Evolutionary conservation across 2,888 invertebrate genomes (phyloP), one percentile per base, ranked within the genome.

Genomic region (Nasonovia ribisnigri): DNA sequence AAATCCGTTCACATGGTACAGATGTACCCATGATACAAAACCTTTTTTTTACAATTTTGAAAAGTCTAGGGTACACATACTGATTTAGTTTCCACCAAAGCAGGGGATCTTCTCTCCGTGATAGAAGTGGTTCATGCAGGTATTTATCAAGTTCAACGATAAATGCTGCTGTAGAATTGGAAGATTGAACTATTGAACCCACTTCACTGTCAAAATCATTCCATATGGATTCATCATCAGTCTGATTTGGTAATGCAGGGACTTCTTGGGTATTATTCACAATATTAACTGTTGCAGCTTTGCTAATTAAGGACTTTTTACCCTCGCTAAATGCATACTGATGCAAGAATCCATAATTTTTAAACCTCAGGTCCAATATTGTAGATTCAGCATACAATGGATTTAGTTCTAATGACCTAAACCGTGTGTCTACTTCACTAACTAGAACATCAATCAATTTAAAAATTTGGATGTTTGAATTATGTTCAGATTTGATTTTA

Each of bases 1-100:
- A n/a, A n/a, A n/a, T n/a, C n/a, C n/a, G n/a, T n/a, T n/a, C 95
- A 84, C 95, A 95, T 6, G 95, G 95, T 26, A 95, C 95, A 10
- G 95, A 95, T 46, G 95, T 95, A 16, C 95, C 95, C 88, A 95
- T 86, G 67, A 94, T 94, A 86, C 95, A 95, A 90, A 95, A 95
- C 88, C 94, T 91, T 92, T 94, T 94, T 93, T 94, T 94, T 87
- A 94, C 94, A 20, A 95, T 51, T 84, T 95, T 93, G 84, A 84
- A 94, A 46, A 95, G 94, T 90, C 94, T 91, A 42, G 95, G 95
- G 90, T 95, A 95, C 13, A 94, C 92, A 67, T 91, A 90, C 91
- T 94, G 92, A 54, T 94, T 94, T 57, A 94, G 94, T 54, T 94
- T 94, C 95, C 95, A 95, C 95, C 95, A 95, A 77, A 48, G 51